Percentiles rank a stretch among this genome's conserved stretches.
These are phyloP conservation scores for Gulo gulo DNA, from an alignment of 2,113 vertebrate species.

Conservation along the genomic window DNA sequence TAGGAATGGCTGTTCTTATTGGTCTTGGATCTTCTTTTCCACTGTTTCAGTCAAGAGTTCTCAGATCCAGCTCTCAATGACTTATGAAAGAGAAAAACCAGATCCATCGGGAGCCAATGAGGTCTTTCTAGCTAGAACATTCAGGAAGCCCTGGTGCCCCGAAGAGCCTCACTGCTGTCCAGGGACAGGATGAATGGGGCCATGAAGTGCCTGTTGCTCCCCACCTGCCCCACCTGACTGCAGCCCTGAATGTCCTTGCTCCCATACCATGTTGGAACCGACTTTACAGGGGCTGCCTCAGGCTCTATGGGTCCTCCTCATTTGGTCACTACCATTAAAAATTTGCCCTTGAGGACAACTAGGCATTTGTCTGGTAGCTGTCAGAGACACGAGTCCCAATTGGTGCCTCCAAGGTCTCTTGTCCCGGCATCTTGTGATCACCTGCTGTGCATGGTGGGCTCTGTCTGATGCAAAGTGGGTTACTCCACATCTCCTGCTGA, in stretches of 20 bases:
- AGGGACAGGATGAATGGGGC: not conserved
- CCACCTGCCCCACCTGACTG: not conserved
- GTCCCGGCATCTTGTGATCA: not conserved
- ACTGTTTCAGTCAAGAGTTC: not conserved
- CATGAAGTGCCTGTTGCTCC: not conserved
- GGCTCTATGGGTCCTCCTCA: not conserved
- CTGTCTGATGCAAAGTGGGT: not conserved
- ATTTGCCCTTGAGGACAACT: not conserved
- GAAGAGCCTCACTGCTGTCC: not conserved
- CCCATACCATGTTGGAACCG: fast-evolving
- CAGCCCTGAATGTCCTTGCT: not conserved
- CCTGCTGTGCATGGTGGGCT: not conserved
- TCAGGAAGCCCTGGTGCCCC: not conserved
- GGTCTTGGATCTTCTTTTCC: not conserved
- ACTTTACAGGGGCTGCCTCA: not conserved
- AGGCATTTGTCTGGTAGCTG: not conserved
- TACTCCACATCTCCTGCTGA: no score
- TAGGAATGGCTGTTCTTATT: not conserved
- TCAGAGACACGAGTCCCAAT: not conserved
- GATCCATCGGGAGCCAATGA: not conserved
- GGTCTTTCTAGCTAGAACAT: not conserved
- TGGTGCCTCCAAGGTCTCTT: not conserved
- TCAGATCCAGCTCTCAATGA: not conserved
- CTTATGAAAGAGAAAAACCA: conserved; percentile 4
- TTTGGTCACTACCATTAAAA: not conserved